Percentiles rank a stretch among this genome's conserved stretches.
Conservation (phyloP, 2,113 vertebrate genomes). For the Hippocampus barbouri region DNA sequence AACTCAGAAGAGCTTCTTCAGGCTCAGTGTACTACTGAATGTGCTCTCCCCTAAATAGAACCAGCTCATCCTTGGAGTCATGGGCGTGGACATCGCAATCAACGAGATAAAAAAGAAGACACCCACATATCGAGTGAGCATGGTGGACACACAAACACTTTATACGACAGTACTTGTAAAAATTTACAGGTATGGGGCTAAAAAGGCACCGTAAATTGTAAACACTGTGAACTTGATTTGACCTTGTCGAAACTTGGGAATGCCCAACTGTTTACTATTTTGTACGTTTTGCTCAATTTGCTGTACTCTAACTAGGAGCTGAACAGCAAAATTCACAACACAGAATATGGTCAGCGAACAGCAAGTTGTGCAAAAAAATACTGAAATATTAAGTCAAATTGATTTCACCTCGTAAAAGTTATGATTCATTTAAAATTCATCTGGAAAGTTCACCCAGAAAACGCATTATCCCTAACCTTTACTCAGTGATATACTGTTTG, state of each 20-base stretch:
- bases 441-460: background rate
- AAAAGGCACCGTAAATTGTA: background rate
- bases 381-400: background rate
- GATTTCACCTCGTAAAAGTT: background rate
- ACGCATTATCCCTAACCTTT: no score
- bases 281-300: no score
- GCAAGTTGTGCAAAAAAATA: no score
- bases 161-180: background rate
- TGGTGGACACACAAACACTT: background rate
- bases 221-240: background rate
- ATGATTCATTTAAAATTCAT: background rate
- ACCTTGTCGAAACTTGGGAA: no score
- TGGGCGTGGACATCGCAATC: slow-evolving; percentile 95
- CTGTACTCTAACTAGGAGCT: background rate
- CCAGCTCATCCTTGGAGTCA: slow-evolving; percentile 95
- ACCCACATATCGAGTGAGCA: slow-evolving; percentile 87
- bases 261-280: background rate
- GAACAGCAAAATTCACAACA: background rate
- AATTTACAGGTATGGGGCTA: background rate
- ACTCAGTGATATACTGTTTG: background rate
- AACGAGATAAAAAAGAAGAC: slow-evolving; percentile 95
- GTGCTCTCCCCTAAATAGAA: slow-evolving; percentile 72
- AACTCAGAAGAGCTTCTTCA: slow-evolving; percentile 19
- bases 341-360: no score
- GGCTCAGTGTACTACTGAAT: slow-evolving; percentile 12